A percentile compares a stretch with the other conserved stretches of the same genome.
Conservation (phyloP, 2,888 invertebrate species). For the Limnephilus auricula region DNA sequence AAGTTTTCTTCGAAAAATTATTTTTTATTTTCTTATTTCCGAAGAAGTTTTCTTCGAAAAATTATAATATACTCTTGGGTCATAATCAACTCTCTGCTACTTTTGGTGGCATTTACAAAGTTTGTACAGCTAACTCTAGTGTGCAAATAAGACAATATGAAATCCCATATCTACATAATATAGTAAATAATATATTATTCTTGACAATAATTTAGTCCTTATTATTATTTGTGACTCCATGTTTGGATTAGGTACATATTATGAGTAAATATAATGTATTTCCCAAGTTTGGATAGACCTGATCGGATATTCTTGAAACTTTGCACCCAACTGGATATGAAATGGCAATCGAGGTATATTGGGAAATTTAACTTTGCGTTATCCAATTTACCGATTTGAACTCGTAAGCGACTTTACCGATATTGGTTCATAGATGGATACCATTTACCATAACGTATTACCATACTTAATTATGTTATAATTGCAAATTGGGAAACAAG, state of each 20-base stretch:
- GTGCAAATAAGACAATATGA: no score
- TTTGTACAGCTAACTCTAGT: no score
- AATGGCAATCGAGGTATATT: neutral
- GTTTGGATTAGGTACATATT: neutral
- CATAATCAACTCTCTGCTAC: no score
- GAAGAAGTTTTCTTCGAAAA: no score
- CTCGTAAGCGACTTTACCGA: neutral
- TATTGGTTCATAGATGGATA: neutral
- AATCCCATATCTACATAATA: no score
- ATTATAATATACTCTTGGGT: no score
- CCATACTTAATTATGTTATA: neutral
- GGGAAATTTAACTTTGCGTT: constrained; percentile 12
- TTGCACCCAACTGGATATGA: neutral
- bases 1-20: no score
- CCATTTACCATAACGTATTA: neutral
- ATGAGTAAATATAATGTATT: neutral
- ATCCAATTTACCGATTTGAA: neutral
- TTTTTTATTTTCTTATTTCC: no score
- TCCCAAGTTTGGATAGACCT: neutral
- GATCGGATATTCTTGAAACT: neutral
- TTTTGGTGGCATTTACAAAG: no score
- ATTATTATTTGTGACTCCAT: neutral
- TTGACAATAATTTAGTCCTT: no score
- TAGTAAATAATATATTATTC: no score
- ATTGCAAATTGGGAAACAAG: neutral